Evolutionary conservation across 2,113 vertebrate species (phyloP).

Genomic region (Scytalopus superciliaris): DNA sequence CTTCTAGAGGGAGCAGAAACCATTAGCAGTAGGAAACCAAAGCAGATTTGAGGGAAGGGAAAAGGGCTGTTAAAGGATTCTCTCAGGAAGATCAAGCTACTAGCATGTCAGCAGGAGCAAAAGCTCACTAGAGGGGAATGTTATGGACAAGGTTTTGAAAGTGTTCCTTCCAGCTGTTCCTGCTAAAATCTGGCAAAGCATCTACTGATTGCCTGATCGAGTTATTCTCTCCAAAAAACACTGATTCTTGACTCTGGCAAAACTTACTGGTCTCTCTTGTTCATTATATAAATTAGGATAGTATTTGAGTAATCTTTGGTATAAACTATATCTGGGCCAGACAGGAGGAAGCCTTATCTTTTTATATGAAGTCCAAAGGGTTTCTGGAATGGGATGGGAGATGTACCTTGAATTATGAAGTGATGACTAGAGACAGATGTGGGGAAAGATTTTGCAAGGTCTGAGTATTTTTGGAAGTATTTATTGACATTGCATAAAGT

Average conservation of each 20-base stretch:
- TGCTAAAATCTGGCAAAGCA: not conserved
- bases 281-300: constrained; percentile 8
- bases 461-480: not conserved
- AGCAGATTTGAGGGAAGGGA: not conserved
- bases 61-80: not conserved
- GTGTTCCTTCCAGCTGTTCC: not conserved
- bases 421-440: constrained; percentile 2
- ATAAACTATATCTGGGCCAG: not conserved
- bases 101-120: constrained; percentile 8
- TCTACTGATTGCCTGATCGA: not conserved
- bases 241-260: not conserved
- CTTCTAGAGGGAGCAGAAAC: constrained; percentile 2
- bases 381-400: not conserved
- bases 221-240: not conserved
- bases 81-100: not conserved
- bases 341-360: not conserved
- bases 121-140: constrained; percentile 1
- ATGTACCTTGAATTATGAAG: not conserved
- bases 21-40: not conserved
- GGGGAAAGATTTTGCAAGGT: not conserved
- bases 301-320: constrained; percentile 3
- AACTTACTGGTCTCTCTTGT: not conserved
- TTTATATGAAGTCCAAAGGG: not conserved
- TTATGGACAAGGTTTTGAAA: not conserved
- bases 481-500: not conserved